A percentile compares a stretch with the other conserved stretches of the same genome.
Conservation (phyloP, 1,140 invertebrate genomes). For the Penaeus chinensis region DNA sequence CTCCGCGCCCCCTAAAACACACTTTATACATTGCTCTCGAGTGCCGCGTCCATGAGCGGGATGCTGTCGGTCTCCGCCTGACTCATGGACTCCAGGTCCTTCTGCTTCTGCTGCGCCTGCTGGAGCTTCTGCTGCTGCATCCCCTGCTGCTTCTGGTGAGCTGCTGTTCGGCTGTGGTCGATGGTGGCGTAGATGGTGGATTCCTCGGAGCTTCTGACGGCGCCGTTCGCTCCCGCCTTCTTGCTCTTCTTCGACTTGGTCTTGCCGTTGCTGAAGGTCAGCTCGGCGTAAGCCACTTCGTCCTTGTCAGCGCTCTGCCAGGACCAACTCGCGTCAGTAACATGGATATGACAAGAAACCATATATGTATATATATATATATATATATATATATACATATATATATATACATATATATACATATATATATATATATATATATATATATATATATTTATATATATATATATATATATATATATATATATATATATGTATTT, state of each 20-base stretch:
- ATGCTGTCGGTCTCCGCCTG: slow-evolving; percentile 41
- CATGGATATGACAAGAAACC: background rate
- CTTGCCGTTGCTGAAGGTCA: slow-evolving; percentile 70
- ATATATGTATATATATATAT: background rate
- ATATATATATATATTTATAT: background rate
- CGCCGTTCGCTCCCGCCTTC: slow-evolving; percentile 34
- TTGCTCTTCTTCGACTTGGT: slow-evolving; percentile 43
- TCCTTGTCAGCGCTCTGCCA: slow-evolving; percentile 66
- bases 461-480: background rate
- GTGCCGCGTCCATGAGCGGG: slow-evolving; percentile 43
- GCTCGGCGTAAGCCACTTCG: slow-evolving; percentile 80
- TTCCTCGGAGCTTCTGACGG: slow-evolving; percentile 67
- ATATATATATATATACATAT: slow-evolving; percentile 16
- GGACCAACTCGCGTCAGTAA: background rate
- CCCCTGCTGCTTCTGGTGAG: slow-evolving; percentile 9
- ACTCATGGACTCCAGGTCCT: background rate
- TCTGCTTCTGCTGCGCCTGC: background rate
- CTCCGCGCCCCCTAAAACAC: background rate
- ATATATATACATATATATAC: background rate
- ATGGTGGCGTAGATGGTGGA: slow-evolving; percentile 79
- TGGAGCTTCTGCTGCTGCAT: background rate
- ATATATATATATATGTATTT: background rate
- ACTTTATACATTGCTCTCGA: slow-evolving; percentile 52
- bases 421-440: background rate
- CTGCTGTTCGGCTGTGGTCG: slow-evolving; percentile 72